Conservation (phyloP, 30 jellyfish, hydroid and myxozoan species). For the Clytia hemisphaerica region DNA sequence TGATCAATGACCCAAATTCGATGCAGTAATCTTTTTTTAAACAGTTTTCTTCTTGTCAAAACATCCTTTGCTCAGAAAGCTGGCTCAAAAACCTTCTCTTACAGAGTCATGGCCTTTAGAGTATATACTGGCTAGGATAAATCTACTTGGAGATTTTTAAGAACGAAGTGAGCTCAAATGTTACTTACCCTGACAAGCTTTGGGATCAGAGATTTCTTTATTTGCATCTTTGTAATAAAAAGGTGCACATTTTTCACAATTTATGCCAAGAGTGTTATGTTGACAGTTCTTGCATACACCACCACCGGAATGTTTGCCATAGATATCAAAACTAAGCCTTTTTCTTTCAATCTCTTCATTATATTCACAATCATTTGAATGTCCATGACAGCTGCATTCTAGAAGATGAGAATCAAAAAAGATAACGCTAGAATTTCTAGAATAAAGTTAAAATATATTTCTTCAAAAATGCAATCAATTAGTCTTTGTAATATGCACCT, state of each 20-base stretch:
- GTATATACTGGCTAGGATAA: too few species aligned
- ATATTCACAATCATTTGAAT: slow-evolving; percentile 61
- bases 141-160: too few species aligned
- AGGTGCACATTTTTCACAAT: slow-evolving; percentile 78
- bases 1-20: too few species aligned
- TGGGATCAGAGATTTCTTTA: slow-evolving; percentile 46
- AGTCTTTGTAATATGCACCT: too few species aligned
- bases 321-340: slow-evolving; percentile 57
- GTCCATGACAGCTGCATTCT: slow-evolving; percentile 88
- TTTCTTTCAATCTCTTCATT: slow-evolving; percentile 65
- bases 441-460: too few species aligned
- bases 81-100: too few species aligned
- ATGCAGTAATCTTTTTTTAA: too few species aligned
- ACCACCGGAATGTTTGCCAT: slow-evolving; percentile 82
- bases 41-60: too few species aligned
- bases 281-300: slow-evolving; percentile 82
- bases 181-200: slow-evolving; percentile 75
- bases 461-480: too few species aligned
- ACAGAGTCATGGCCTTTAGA: too few species aligned
- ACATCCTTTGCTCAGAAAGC: too few species aligned
- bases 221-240: slow-evolving; percentile 68
- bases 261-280: slow-evolving; percentile 78
- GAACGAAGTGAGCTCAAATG: too few species aligned
- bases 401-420: neutral
- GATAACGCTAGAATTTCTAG: neutral